phyloP scores from a whole-genome alignment of 2,797 vertebrate species.

The Crocidura indochinensis region DNA sequence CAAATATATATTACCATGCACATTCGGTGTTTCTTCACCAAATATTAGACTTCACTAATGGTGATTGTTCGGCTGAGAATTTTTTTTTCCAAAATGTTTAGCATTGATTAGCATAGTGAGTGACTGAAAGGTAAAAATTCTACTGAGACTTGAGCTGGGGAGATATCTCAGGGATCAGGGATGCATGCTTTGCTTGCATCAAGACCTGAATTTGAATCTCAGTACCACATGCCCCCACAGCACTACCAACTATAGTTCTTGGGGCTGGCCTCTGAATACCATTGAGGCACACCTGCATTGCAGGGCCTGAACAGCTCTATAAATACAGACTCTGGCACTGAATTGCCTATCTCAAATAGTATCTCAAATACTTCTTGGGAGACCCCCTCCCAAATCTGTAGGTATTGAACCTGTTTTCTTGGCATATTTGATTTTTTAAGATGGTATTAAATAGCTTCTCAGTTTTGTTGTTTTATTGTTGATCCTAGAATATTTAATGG shows the following conservation, averaged over 20 bases:
- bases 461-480: constrained; percentile 19
- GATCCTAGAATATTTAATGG: neutral
- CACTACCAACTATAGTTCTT: too few species aligned
- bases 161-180: too few species aligned
- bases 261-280: too few species aligned
- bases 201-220: too few species aligned
- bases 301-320: too few species aligned
- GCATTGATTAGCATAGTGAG: constrained; percentile 20
- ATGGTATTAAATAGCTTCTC: constrained; percentile 40
- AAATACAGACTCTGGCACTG: too few species aligned
- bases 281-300: too few species aligned
- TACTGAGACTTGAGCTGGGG: too few species aligned
- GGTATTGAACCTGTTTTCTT: constrained; percentile 48
- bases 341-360: too few species aligned
- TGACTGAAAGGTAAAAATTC: constrained; percentile 30
- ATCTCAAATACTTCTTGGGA: too few species aligned
- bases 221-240: too few species aligned
- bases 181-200: too few species aligned
- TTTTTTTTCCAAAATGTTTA: constrained; percentile 27
- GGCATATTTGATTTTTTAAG: constrained; percentile 19
- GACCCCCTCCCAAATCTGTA: neutral
- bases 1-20: constrained; percentile 7
- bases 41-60: constrained; percentile 32
- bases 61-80: constrained; percentile 28
- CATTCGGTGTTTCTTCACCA: neutral